Base-by-base conservation (phyloP, 2,888 invertebrate species). In the Brenthis ino region DNA sequence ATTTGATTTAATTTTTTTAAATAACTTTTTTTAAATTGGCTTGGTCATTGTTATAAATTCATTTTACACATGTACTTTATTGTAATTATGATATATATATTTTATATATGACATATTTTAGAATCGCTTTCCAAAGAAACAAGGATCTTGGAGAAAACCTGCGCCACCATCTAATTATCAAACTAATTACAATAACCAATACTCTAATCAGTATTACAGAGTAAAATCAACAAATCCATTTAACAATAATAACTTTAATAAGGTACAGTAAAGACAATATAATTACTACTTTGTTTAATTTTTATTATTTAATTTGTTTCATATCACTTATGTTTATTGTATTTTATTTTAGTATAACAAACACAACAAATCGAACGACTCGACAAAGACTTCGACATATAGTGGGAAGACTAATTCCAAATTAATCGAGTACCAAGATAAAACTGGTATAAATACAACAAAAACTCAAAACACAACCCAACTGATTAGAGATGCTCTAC, bases 111-210 rank as follows among this genome's bases (percentile, higher is more conserved):
- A 13, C 50, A 53, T 64, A 70, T 85, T 86, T 70, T 80, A 92
- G 93, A 90, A 87, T 78, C 85, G 91, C 57, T 88, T 92, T 75
- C 90, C 91, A 16, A 89, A 86, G 75, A 90, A 86, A 74, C 91
- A 90, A 80, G 88, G 86, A 16, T 90, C 91, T 28, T 92, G 91
- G 91, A 80, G 92, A 47, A 92, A 88, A 81, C 91, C 92, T 56
- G 77, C 80, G 47, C 73, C 80, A 57, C 75, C 83, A 68, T 77
- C 84, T 24, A 82, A 77, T 70, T 87, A 87, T 74, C 74, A 83
- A 14, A 78, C 85, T 6, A 87, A 82, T 77, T 89, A 91, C 70
- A 81, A 86, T 73, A 86, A 83, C 71, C 87, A 87, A 70, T 91
- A 89, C 77, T 89, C 88, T 6, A 89, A 87, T 71, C 90, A 91